Conservation (phyloP, 1,140 invertebrate species). For the Trachelipus rathkii region DNA sequence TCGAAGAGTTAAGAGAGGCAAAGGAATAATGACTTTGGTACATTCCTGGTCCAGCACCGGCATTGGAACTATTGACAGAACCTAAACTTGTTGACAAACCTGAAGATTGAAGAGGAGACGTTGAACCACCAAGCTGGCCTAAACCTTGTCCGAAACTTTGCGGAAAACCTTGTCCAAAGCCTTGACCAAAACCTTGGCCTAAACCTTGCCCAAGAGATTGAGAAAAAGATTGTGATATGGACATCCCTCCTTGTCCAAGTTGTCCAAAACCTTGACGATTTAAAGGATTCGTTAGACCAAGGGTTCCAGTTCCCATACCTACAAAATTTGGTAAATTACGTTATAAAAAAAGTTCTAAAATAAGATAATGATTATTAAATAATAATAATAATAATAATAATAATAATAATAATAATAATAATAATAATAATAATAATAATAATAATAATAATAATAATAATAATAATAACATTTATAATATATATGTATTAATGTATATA, state of each 20-base stretch:
- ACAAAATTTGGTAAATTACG: not conserved
- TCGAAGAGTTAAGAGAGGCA: conserved; percentile 37
- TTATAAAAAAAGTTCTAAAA: too few relatives aligned
- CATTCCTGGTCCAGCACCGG: conserved; percentile 28
- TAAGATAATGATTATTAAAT: too few relatives aligned
- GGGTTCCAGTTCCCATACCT: conserved; percentile 37
- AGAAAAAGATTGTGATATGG: conserved; percentile 34
- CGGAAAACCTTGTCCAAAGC: conserved; percentile 34
- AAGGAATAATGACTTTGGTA: conserved; percentile 41
- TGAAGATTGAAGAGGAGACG: conserved; percentile 32
- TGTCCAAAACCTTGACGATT: conserved; percentile 40
- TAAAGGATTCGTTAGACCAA: conserved; percentile 33
- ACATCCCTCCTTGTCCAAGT: conserved; percentile 39
- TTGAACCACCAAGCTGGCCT: conserved; percentile 29
- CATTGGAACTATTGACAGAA: conserved; percentile 28
- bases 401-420: not conserved
- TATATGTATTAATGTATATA: too few relatives aligned
- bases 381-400: too few relatives aligned
- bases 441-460: too few relatives aligned
- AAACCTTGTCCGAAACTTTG: conserved; percentile 30
- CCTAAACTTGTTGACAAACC: conserved; percentile 26
- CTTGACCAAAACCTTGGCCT: conserved; percentile 31
- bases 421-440: not conserved
- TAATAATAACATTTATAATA: too few relatives aligned
- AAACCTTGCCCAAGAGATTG: conserved; percentile 35